phyloP scores from a whole-genome alignment of 2,888 invertebrate genomes.

The Zaprionus bogoriensis region DNA sequence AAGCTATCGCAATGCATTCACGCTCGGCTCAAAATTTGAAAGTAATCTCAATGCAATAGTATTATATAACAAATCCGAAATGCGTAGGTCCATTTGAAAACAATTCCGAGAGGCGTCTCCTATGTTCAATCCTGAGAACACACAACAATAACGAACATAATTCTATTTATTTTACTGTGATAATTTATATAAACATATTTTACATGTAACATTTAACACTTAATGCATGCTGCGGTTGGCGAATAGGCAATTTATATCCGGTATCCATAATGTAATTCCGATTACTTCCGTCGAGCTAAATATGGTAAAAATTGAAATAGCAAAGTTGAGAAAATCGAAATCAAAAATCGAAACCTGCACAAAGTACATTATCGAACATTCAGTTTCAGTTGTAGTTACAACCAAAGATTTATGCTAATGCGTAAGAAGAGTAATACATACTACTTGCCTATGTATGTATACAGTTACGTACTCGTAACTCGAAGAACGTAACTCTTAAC shows the following conservation, averaged over 20 bases:
- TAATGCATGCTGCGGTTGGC: conserved; percentile 16
- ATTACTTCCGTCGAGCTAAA: conserved; percentile 25
- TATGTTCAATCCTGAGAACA: conserved; percentile 34
- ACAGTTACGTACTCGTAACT: conserved; percentile 3
- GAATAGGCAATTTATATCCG: background rate
- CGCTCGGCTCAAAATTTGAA: too few relatives aligned
- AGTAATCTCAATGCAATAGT: conserved; percentile 46
- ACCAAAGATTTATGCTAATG: conserved; percentile 70
- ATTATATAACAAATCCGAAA: conserved; percentile 34
- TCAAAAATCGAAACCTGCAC: conserved; percentile 33
- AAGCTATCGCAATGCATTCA: too few relatives aligned
- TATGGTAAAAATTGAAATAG: background rate
- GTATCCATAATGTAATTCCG: conserved; percentile 4
- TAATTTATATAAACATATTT: conserved; percentile 63
- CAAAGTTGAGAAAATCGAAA: conserved; percentile 11
- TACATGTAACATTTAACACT: conserved; percentile 37
- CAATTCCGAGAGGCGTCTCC: conserved; percentile 17
- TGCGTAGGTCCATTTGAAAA: conserved; percentile 5
- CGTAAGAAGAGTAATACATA: conserved; percentile 15
- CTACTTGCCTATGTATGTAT: conserved; percentile 10
- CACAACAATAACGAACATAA: conserved; percentile 45
- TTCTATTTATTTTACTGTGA: conserved; percentile 79
- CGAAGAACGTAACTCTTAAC: background rate
- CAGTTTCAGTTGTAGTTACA: conserved; percentile 72
- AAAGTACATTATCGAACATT: conserved; percentile 39